A percentile compares a stretch with the other conserved stretches of the same genome.
Evolutionary conservation across 2,888 invertebrate species (phyloP).

Genomic region (Eumerus sabulonum): DNA sequence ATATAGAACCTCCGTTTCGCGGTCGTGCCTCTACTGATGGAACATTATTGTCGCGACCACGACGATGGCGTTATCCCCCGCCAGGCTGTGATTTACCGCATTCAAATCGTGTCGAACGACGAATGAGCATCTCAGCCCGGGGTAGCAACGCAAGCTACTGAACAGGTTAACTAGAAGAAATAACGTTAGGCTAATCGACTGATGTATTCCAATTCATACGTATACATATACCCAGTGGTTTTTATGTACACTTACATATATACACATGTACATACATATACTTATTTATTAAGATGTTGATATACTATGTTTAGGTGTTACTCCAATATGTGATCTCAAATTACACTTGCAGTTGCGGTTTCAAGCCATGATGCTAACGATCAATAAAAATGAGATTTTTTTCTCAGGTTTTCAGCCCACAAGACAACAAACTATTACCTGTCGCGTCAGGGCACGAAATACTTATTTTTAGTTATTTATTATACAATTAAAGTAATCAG

Average conservation of each 20-base stretch:
- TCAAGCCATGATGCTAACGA: slow-evolving; percentile 49
- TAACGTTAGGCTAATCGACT: slow-evolving; percentile 48
- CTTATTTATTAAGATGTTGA: background rate
- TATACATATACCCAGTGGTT: slow-evolving; percentile 15
- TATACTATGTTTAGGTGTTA: slow-evolving; percentile 51
- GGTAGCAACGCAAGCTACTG: slow-evolving; percentile 78
- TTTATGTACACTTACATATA: slow-evolving; percentile 10
- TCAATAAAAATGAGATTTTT: slow-evolving; percentile 46
- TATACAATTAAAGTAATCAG: slow-evolving; percentile 40
- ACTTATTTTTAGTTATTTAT: slow-evolving; percentile 50
- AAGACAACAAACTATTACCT: slow-evolving; percentile 37
- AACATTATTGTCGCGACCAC: slow-evolving; percentile 81
- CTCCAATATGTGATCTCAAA: slow-evolving; percentile 64
- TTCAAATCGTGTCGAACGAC: slow-evolving; percentile 81
- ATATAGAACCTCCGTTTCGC: slow-evolving; percentile 82
- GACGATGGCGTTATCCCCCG: slow-evolving; percentile 82
- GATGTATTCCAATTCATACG: slow-evolving; percentile 38
- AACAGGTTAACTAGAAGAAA: slow-evolving; percentile 16
- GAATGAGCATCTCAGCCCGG: slow-evolving; percentile 89
- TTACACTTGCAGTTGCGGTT: slow-evolving; percentile 63
- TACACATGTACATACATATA: background rate
- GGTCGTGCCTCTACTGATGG: slow-evolving; percentile 88
- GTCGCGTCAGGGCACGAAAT: slow-evolving; percentile 53
- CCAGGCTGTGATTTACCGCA: slow-evolving; percentile 79
- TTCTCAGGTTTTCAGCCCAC: slow-evolving; percentile 57